These are phyloP conservation scores for Enteromius paludinosus DNA, from an alignment of 2,797 vertebrate genomes.

Conservation along the genomic window DNA sequence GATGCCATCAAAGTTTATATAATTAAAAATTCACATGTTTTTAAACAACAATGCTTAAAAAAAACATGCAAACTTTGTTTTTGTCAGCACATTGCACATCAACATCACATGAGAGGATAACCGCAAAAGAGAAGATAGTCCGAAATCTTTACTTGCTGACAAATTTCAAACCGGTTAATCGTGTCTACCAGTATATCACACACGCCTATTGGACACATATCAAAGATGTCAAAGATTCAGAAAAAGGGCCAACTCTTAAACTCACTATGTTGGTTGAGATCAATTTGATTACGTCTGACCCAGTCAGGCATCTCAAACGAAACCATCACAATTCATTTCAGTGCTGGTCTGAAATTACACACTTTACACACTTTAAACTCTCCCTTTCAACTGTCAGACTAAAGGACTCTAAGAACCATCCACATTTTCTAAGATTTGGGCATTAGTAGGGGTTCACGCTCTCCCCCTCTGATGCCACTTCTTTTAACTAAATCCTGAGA, in stretches of 20 bases:
- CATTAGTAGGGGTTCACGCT: constrained; percentile 8
- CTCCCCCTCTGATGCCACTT: constrained; percentile 26
- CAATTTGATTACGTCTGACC: not conserved
- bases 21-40: too few relatives aligned
- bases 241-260: not conserved
- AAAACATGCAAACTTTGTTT: not conserved
- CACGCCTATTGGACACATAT: not conserved
- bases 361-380: constrained; percentile 4
- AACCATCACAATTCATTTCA: not conserved
- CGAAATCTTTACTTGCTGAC: not conserved
- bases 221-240: not conserved
- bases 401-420: constrained; percentile 13
- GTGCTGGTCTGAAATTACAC: not conserved
- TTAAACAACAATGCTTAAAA: not conserved
- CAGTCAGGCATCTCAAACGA: not conserved
- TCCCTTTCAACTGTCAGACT: constrained; percentile 5
- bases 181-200: not conserved
- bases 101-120: not conserved
- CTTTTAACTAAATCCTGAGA: constrained; percentile 39
- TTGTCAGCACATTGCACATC: not conserved
- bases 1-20: not conserved
- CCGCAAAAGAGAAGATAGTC: not conserved
- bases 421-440: not conserved
- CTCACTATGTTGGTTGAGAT: not conserved
- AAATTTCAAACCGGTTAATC: not conserved